Conservation (phyloP, 2,888 invertebrate species). For the Chesias legatella region DNA sequence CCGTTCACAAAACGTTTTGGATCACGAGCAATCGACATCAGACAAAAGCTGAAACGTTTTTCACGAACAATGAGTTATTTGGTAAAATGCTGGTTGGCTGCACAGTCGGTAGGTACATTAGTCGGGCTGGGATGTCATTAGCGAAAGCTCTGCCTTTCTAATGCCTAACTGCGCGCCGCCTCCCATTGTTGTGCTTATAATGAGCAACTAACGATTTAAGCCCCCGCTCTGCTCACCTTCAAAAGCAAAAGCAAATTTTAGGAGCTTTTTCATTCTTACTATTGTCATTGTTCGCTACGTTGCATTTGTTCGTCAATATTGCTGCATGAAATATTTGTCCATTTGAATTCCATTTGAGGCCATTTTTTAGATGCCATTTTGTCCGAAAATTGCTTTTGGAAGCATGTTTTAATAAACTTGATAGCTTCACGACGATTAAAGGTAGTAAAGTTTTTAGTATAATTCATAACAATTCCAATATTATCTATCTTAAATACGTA, state of each 20-base stretch:
- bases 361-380: too few species aligned
- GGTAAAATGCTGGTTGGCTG: slow-evolving; percentile 58
- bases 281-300: slow-evolving; percentile 16
- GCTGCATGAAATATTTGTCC: too few species aligned
- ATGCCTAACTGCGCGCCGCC: slow-evolving; percentile 73
- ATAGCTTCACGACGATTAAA: too few species aligned
- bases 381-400: too few species aligned
- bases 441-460: too few species aligned
- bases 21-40: slow-evolving; percentile 15
- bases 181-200: slow-evolving; percentile 70
- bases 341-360: too few species aligned
- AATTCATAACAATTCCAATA: too few species aligned
- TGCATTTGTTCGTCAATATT: slow-evolving; percentile 40
- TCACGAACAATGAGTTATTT: slow-evolving; percentile 64
- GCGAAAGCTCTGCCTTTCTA: slow-evolving; percentile 73
- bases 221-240: slow-evolving; percentile 46
- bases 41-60: slow-evolving; percentile 29
- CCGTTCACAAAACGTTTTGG: slow-evolving; percentile 17
- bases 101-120: slow-evolving; percentile 35
- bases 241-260: slow-evolving; percentile 43
- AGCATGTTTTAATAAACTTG: too few species aligned
- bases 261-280: slow-evolving; percentile 21
- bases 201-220: slow-evolving; percentile 73
- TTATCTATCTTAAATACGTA: too few species aligned
- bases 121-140: slow-evolving; percentile 71